These are phyloP conservation scores for Nemotelus nigrinus DNA, from an alignment of 2,888 invertebrate genomes.

Conservation along the genomic window DNA sequence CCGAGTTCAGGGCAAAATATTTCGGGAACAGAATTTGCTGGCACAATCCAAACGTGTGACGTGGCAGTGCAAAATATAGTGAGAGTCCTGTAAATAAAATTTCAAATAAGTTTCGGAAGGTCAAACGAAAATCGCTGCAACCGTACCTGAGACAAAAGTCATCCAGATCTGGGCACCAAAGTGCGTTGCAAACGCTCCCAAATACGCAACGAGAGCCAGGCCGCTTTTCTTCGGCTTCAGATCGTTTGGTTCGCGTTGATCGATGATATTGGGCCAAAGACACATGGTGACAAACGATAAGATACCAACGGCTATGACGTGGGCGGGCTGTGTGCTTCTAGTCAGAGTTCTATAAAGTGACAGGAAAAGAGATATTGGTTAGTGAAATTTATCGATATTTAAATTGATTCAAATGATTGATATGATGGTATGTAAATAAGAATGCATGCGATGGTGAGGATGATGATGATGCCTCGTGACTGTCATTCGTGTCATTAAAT, in stretches of 20 bases:
- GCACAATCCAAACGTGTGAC: slow-evolving; percentile 87
- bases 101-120: slow-evolving; percentile 17
- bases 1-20: slow-evolving; percentile 83
- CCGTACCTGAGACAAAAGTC: slow-evolving; percentile 86
- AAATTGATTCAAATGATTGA: not conserved
- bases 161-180: slow-evolving; percentile 93
- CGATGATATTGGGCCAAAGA: slow-evolving; percentile 65
- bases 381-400: slow-evolving; percentile 9
- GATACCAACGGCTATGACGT: slow-evolving; percentile 73
- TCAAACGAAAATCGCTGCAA: not conserved
- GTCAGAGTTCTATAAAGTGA: slow-evolving; percentile 72
- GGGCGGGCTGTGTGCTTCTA: slow-evolving; percentile 80
- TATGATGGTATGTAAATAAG: not conserved
- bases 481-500: too few relatives aligned
- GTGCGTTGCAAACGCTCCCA: slow-evolving; percentile 81
- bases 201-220: slow-evolving; percentile 72
- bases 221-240: slow-evolving; percentile 54
- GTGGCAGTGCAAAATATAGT: slow-evolving; percentile 84
- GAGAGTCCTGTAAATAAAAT: slow-evolving; percentile 74
- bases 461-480: too few relatives aligned
- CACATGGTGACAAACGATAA: slow-evolving; percentile 69
- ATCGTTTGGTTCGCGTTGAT: slow-evolving; percentile 44
- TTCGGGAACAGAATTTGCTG: slow-evolving; percentile 88
- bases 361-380: slow-evolving; percentile 36
- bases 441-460: too few relatives aligned